A percentile compares a stretch with the other conserved stretches of the same genome.
Conservation (phyloP, 2,797 vertebrate genomes). For the Cygnus olor region DNA sequence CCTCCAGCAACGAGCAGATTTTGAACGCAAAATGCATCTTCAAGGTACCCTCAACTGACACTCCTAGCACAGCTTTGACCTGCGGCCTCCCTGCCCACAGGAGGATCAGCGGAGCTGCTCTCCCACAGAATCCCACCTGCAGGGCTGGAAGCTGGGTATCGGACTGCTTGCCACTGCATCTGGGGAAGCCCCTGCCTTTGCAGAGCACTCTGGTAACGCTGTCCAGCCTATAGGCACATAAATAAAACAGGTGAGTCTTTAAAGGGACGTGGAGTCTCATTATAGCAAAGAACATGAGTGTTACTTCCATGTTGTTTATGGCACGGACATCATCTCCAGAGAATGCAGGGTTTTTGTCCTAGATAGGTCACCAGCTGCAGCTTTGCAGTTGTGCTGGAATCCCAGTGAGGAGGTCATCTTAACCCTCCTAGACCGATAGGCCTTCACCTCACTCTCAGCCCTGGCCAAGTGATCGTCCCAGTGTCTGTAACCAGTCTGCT, state of each 20-base stretch:
- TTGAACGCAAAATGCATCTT: neutral
- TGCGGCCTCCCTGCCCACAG: neutral
- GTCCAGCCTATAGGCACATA: neutral
- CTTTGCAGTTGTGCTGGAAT: neutral
- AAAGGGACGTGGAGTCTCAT: accelerated
- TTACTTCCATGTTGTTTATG: neutral
- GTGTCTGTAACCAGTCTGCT: neutral
- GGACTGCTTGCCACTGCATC: neutral
- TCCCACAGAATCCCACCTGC: neutral
- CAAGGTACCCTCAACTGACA: neutral
- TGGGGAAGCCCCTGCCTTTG: neutral
- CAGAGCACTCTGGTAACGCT: neutral
- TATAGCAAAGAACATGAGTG: neutral
- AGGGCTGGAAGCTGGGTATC: neutral
- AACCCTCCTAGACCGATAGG: neutral
- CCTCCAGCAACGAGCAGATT: neutral
- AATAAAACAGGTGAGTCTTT: neutral
- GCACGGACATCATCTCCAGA: neutral
- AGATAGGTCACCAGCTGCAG: neutral
- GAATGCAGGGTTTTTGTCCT: neutral
- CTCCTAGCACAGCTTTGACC: neutral
- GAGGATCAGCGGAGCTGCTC: neutral
- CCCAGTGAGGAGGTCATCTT: neutral
- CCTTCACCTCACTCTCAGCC: neutral
- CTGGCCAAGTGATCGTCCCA: neutral